phyloP scores from a whole-genome alignment of 1,140 invertebrate species.

The Bombus haemorrhoidalis region DNA sequence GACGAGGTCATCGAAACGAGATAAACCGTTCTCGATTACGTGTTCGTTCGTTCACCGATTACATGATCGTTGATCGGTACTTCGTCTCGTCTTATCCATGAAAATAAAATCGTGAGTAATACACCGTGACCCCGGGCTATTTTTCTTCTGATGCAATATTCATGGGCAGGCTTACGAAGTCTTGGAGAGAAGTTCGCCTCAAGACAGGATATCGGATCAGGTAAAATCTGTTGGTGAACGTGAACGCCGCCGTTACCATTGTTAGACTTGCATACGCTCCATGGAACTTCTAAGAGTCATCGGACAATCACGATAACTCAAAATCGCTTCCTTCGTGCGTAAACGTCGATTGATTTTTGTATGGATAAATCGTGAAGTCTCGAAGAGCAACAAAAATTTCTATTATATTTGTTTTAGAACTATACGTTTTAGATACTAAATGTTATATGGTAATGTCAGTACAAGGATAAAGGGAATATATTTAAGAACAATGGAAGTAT shows the following conservation, averaged over 20 bases:
- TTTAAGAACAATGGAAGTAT: too few species aligned
- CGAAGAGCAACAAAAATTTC: too few species aligned
- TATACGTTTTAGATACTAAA: too few species aligned
- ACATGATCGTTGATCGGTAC: conserved; percentile 2
- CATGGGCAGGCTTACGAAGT: background rate
- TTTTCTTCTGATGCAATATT: conserved; percentile 46
- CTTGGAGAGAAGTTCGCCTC: background rate
- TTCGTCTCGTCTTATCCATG: background rate
- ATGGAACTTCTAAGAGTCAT: background rate
- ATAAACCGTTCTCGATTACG: background rate
- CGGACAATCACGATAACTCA: background rate
- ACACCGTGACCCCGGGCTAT: conserved; percentile 4
- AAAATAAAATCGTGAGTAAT: background rate
- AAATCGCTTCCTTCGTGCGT: background rate
- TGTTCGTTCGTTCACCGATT: background rate
- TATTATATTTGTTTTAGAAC: too few species aligned
- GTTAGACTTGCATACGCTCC: background rate
- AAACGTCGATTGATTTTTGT: background rate
- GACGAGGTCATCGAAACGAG: background rate
- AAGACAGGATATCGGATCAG: conserved; percentile 38
- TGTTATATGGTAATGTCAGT: too few species aligned
- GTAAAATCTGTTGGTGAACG: conserved; percentile 29
- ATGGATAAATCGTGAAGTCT: too few species aligned
- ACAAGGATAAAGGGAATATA: too few species aligned
- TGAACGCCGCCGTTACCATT: conserved; percentile 6